These are phyloP conservation scores for Tachysurus vachellii DNA, from an alignment of 2,113 vertebrate species.

Conservation along the genomic window DNA sequence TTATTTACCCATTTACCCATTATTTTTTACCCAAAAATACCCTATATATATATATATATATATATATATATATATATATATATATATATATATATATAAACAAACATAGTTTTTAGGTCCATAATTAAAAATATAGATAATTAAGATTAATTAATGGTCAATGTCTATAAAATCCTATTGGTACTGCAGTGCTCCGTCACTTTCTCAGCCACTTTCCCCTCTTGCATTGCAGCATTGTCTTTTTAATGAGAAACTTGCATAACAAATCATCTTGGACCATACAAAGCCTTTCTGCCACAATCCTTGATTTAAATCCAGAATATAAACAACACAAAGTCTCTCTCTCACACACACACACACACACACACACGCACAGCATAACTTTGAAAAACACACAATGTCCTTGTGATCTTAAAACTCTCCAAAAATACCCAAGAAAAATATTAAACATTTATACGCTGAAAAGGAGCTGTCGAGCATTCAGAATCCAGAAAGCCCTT, in stretches of 20 bases:
- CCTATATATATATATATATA: too few relatives aligned
- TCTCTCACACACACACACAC: neutral
- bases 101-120: neutral
- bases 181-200: neutral
- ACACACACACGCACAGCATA: neutral
- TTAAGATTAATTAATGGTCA: slow-evolving; percentile 1
- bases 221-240: too few relatives aligned
- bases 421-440: neutral
- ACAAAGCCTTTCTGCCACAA: neutral
- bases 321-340: neutral
- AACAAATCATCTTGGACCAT: neutral
- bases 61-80: neutral
- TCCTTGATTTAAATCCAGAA: neutral
- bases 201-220: neutral
- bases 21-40: too few relatives aligned
- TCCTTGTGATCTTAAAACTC: neutral
- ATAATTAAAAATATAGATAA: neutral
- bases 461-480: neutral
- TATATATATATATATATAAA: too few relatives aligned
- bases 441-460: slow-evolving; percentile 19
- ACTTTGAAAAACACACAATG: neutral
- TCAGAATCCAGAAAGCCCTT: slow-evolving; percentile 8
- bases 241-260: too few relatives aligned
- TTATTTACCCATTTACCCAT: too few relatives aligned
- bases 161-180: neutral